Percentiles rank a stretch among this genome's conserved stretches.
Evolutionary conservation across 1,140 invertebrate species (phyloP).

Genomic region (Chrysomallon squamiferum): DNA sequence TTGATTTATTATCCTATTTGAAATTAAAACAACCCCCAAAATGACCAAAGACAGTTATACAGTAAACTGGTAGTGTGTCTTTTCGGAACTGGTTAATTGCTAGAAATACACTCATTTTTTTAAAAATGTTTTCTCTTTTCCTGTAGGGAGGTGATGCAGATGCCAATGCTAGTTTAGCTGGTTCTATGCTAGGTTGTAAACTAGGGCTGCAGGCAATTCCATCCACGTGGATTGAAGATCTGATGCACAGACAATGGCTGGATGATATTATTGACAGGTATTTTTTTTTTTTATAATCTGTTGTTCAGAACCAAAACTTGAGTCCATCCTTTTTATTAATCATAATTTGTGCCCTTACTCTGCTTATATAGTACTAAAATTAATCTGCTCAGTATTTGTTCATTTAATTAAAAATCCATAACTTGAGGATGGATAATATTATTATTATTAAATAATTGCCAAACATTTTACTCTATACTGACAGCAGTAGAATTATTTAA

Average conservation of each 20-base stretch:
- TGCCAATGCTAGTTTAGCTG: conserved; percentile 56
- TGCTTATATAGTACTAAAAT: not conserved
- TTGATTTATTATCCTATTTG: no score
- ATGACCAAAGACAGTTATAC: no score
- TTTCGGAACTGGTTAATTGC: no score
- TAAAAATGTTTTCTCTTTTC: not conserved
- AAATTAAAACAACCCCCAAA: no score
- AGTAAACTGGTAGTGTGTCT: no score
- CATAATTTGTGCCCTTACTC: not conserved
- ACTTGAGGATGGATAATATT: no score
- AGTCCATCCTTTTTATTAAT: not conserved
- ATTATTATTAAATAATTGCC: no score
- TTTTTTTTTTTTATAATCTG: conserved; percentile 5
- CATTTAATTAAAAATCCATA: no score
- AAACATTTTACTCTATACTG: no score
- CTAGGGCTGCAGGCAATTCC: conserved; percentile 52
- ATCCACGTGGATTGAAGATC: conserved; percentile 44
- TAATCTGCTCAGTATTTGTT: no score
- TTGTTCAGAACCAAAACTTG: not conserved
- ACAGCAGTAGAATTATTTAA: no score
- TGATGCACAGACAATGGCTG: conserved; percentile 47
- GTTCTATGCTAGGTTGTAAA: conserved; percentile 57
- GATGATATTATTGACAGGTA: conserved; percentile 51
- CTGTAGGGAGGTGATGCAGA: conserved; percentile 58
- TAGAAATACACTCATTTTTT: no score